Percentiles rank a stretch among this genome's conserved stretches.
Conservation (phyloP, 64 coral and sea anemone species). For the Montipora sp. region DNA sequence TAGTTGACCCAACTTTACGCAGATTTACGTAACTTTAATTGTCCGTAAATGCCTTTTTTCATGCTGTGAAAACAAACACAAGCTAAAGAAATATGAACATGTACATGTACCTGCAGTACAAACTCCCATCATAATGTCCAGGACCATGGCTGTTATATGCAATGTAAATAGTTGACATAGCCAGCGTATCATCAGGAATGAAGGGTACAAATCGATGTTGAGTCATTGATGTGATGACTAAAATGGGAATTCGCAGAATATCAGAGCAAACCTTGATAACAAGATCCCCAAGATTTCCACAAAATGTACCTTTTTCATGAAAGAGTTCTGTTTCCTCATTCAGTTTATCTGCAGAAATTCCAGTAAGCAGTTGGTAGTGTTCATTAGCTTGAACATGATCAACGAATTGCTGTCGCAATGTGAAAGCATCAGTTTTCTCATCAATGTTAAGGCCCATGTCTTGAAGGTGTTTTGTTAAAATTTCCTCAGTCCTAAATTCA, state of each 20-base stretch:
- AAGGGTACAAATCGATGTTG: conserved; percentile 18
- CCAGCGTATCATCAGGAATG: conserved; percentile 1
- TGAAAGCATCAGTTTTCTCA: neutral
- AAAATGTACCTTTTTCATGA: conserved; percentile 40
- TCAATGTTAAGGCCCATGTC: neutral
- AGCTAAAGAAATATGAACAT: neutral
- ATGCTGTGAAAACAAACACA: neutral
- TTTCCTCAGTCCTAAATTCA: neutral
- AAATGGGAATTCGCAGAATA: conserved; percentile 1
- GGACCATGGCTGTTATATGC: conserved; percentile 31
- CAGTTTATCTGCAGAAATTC: neutral
- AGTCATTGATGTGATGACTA: neutral
- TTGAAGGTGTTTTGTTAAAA: conserved; percentile 7
- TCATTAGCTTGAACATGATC: conserved; percentile 45
- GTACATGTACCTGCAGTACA: neutral
- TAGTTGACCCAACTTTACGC: too few species aligned
- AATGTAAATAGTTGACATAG: neutral
- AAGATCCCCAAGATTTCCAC: conserved; percentile 38
- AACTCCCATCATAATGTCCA: conserved; percentile 18
- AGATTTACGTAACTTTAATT: too few species aligned
- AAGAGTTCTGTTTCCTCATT: conserved; percentile 44
- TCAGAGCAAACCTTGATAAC: conserved; percentile 54
- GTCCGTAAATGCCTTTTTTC: neutral
- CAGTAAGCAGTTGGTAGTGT: conserved; percentile 31
- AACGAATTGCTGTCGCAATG: conserved; percentile 4